Percentiles rank a stretch among this genome's conserved stretches.
These are phyloP conservation scores for Macrotus californicus DNA, from an alignment of 2,113 vertebrate genomes.

Conservation along the genomic window DNA sequence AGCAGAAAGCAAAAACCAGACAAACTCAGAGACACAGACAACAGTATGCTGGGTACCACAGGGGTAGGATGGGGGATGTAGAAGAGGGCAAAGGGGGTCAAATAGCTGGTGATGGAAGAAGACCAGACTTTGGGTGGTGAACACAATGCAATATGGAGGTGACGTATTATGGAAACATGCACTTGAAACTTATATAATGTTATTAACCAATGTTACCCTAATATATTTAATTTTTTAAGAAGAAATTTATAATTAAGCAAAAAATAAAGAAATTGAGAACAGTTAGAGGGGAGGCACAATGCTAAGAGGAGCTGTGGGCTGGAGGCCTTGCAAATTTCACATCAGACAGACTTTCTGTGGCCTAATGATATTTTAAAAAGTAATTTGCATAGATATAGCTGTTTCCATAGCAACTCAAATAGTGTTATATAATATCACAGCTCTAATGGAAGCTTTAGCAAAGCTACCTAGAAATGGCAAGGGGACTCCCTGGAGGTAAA, in stretches of 20 bases:
- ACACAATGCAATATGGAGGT: background rate
- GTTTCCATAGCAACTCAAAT: constrained; percentile 44
- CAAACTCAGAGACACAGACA: background rate
- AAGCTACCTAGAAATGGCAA: background rate
- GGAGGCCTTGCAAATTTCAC: background rate
- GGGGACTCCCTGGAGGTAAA: background rate
- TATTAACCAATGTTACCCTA: background rate
- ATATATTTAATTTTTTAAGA: background rate
- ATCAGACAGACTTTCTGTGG: background rate
- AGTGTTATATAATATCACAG: background rate
- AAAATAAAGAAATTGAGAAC: background rate
- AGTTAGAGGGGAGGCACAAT: no score
- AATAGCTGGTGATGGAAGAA: background rate
- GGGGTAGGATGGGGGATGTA: background rate
- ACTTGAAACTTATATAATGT: background rate
- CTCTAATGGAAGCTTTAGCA: background rate
- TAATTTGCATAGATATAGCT: constrained; percentile 14
- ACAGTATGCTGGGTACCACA: background rate
- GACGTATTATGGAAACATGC: background rate
- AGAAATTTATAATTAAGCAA: background rate
- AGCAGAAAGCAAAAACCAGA: background rate
- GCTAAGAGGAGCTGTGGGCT: background rate
- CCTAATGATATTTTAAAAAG: background rate
- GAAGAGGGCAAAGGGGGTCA: background rate
- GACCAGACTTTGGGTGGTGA: background rate